Base-by-base conservation (phyloP, 1,140 invertebrate species). In the Globodera ellingtonae region DNA sequence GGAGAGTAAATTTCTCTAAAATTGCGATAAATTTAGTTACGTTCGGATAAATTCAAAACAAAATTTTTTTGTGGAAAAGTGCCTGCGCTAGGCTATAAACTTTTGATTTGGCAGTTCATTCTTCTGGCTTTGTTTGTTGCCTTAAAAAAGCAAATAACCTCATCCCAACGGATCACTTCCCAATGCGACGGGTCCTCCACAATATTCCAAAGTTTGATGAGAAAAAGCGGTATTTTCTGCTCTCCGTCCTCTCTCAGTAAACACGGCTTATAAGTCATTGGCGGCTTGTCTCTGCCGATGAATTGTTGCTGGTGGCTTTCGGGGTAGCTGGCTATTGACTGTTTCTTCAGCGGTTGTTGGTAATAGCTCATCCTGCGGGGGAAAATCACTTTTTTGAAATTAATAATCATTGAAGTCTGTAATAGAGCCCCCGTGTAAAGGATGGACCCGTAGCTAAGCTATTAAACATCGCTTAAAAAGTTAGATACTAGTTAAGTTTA, bases 91-190 rank as follows among this genome's bases (percentile, higher is more conserved):
- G 1, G 35, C 35, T 35, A 35, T 35, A 35, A 35, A 35, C 35
- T 35, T 35, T 35, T 35, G 35, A 35, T 72, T 46, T 69, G 71
- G 44, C 44, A 72, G 13, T 15, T 13, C n/a, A 65, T 65, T 72
- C 21, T 21, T 72, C 71, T 15, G n/a, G 1, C 21, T 21, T 72
- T 3, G 71, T 46, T 72, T 69, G 13, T 72, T 72, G 71, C 44
- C 13, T 47, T 72, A 69, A 3, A n/a, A 35, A 35, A 67, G 71
- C 80, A 79, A 84, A 93, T 93, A 92, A 98, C 96, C 88, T 93
- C 91, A 89, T 93, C 94, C 97, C 97, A 99, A 87, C 93, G 93
- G 90, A 99, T 98, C 82, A 98, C 91, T 91, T 97, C 92, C 91
- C 98, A 93, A 48, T 93, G 96, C 84, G 93, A 92, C 18, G 93